phyloP scores from a whole-genome alignment of 2,797 vertebrate genomes.

The Cheirogaleus major region DNA sequence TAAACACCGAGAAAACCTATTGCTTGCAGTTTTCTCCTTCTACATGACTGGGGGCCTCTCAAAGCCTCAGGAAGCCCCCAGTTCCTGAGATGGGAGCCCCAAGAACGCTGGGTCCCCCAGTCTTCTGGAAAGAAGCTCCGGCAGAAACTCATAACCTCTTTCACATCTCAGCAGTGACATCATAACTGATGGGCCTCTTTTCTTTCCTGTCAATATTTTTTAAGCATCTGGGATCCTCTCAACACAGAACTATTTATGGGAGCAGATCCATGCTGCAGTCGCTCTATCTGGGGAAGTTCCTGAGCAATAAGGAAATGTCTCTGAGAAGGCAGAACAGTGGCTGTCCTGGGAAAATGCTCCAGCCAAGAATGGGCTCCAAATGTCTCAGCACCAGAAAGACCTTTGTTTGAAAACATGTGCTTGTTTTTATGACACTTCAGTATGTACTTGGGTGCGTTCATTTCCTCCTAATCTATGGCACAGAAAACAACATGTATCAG shows the following conservation, averaged over 20 bases:
- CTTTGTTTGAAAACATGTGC: background rate
- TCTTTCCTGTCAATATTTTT: background rate
- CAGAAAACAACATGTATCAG: background rate
- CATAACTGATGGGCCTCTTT: background rate
- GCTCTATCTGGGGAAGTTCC: background rate
- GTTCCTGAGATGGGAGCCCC: background rate
- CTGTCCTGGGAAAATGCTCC: background rate
- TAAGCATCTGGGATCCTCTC: background rate
- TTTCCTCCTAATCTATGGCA: background rate
- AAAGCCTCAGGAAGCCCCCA: background rate
- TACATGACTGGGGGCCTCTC: background rate
- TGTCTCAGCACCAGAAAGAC: background rate
- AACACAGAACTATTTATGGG: background rate
- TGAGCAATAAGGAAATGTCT: background rate
- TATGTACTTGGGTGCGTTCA: no score
- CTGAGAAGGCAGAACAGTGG: background rate
- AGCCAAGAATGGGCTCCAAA: background rate
- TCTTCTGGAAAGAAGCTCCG: background rate
- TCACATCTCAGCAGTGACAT: background rate
- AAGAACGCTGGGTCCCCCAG: background rate
- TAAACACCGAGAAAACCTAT: background rate
- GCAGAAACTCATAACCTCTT: background rate
- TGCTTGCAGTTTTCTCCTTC: background rate
- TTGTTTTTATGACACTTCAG: background rate
- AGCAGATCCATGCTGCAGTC: background rate